Evolutionary conservation across 2,113 vertebrate genomes (phyloP).

Genomic region (Columba janthina): DNA sequence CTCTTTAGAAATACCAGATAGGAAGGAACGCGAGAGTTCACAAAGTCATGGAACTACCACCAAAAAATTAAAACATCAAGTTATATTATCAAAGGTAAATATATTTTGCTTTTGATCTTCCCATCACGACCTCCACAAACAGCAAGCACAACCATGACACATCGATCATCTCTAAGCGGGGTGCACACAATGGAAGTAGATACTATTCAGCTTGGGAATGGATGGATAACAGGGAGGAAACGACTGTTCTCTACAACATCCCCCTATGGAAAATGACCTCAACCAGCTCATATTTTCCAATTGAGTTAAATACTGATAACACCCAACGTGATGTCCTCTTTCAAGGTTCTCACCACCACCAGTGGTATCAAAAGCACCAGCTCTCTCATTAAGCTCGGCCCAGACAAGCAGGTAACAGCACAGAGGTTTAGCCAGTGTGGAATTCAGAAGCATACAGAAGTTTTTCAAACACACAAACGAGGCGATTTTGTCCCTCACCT

Average conservation of each 20-base stretch:
- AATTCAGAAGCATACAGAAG: background rate
- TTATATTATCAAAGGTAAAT: background rate
- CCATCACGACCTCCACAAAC: background rate
- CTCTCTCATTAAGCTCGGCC: background rate
- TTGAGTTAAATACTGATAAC: background rate
- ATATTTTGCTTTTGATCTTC: background rate
- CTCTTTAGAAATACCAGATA: background rate
- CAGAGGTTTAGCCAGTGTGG: fast-evolving
- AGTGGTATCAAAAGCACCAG: background rate
- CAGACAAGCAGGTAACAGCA: background rate
- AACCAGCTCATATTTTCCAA: constrained; percentile 9
- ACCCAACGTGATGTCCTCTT: background rate
- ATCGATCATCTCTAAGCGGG: background rate
- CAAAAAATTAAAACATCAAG: background rate
- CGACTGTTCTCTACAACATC: background rate
- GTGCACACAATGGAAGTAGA: background rate
- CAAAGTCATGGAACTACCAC: background rate
- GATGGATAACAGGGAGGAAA: background rate
- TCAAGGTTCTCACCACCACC: background rate
- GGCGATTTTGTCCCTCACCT: background rate
- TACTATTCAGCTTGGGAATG: background rate
- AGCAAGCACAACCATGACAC: background rate
- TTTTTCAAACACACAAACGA: background rate
- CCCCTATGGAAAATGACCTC: constrained; percentile 8
- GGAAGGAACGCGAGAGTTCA: background rate